Conservation (phyloP, 2,113 vertebrate genomes). For the Pluvialis apricaria region DNA sequence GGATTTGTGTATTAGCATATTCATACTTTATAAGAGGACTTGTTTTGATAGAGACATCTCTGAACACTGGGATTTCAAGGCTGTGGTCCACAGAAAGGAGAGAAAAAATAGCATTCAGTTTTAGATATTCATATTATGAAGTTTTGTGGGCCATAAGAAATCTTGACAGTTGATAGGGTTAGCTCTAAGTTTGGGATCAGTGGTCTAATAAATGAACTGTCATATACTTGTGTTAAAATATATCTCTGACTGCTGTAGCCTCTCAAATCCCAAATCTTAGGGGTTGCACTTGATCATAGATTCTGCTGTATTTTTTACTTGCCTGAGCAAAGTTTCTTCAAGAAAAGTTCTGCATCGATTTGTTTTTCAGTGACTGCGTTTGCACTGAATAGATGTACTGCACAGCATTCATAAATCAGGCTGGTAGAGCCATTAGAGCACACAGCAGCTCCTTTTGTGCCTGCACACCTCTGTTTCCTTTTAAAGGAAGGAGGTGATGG, state of each 20-base stretch:
- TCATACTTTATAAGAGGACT: background rate
- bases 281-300: background rate
- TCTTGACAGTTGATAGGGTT: background rate
- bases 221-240: background rate
- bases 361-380: background rate
- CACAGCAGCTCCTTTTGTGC: background rate
- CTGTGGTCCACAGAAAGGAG: background rate
- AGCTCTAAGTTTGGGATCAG: background rate
- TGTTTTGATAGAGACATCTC: background rate
- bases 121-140: background rate
- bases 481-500: background rate
- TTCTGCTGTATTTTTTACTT: background rate
- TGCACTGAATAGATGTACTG: background rate
- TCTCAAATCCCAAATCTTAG: background rate
- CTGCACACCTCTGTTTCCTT: background rate
- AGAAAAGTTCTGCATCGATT: rapidly evolving
- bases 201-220: background rate
- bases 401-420: background rate
- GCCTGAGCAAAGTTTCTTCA: background rate
- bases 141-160: background rate
- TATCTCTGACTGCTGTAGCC: background rate
- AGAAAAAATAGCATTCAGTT: background rate
- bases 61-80: background rate
- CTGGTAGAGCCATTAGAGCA: background rate
- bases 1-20: background rate